Evolutionary conservation across 2,797 vertebrate genomes (phyloP).

Genomic region (Periophthalmus magnuspinnatus): DNA sequence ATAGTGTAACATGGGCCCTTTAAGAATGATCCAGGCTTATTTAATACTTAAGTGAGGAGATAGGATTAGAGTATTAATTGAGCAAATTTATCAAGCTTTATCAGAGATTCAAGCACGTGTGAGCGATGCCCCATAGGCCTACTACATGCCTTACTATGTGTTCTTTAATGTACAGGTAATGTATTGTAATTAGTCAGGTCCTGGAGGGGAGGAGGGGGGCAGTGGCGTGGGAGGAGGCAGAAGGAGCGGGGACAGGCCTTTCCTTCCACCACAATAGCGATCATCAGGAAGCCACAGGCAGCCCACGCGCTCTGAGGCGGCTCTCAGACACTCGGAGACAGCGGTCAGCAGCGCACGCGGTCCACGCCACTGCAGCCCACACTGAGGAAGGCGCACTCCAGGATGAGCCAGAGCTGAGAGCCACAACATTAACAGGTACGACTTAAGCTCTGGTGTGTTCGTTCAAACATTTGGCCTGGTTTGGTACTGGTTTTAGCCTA

Average conservation of each 20-base stretch:
- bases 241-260: slow-evolving; percentile 72
- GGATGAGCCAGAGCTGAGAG: slow-evolving; percentile 74
- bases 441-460: not conserved
- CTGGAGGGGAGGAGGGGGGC: slow-evolving; percentile 34
- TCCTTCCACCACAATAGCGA: slow-evolving; percentile 80
- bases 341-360: slow-evolving; percentile 58
- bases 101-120: not conserved
- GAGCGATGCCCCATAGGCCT: slow-evolving; percentile 7
- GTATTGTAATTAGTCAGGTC: slow-evolving; percentile 51
- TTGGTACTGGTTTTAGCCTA: too few relatives aligned
- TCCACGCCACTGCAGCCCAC: slow-evolving; percentile 44
- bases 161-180: slow-evolving; percentile 30
- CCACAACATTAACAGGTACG: slow-evolving; percentile 61
- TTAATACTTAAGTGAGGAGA: too few relatives aligned
- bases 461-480: too few relatives aligned
- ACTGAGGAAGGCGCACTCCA: slow-evolving; percentile 55
- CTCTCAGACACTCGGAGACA: slow-evolving; percentile 65
- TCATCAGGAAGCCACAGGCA: slow-evolving; percentile 71
- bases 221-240: slow-evolving; percentile 43
- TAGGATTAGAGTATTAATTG: not conserved
- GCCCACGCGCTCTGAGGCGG: slow-evolving; percentile 69
- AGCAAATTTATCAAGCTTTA: not conserved
- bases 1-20: too few relatives aligned
- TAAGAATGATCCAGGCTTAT: too few relatives aligned
- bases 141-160: not conserved